A percentile compares a stretch with the other conserved stretches of the same genome.
These are phyloP conservation scores for Aplochiton taeniatus DNA, from an alignment of 2,797 vertebrate species.

Conservation along the genomic window DNA sequence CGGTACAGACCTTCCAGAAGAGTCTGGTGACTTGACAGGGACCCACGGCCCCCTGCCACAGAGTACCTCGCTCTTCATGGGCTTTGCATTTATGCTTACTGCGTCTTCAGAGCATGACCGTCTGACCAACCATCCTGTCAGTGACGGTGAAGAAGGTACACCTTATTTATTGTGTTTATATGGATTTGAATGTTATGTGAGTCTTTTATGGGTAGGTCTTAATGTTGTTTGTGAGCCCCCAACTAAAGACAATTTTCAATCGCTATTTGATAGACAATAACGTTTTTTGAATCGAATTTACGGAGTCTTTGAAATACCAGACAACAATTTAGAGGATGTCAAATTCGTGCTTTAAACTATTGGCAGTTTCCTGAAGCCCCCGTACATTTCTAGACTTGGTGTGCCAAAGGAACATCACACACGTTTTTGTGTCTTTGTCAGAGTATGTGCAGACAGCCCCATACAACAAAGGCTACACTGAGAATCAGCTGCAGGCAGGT, in stretches of 20 bases:
- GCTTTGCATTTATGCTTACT: conserved; percentile 95
- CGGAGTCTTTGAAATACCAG: conserved; percentile 17
- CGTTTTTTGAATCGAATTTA: no score
- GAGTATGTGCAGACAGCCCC: conserved; percentile 85
- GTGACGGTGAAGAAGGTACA: conserved; percentile 87
- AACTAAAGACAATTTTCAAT: no score
- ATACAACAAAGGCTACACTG: conserved; percentile 87
- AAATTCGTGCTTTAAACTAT: neutral
- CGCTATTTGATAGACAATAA: no score
- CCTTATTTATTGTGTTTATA: no score
- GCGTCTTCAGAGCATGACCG: conserved; percentile 86
- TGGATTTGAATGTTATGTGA: no score
- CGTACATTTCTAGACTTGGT: no score
- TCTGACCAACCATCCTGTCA: conserved; percentile 70
- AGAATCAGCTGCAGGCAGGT: conserved; percentile 88
- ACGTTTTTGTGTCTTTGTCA: conserved; percentile 48
- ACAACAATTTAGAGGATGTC: neutral
- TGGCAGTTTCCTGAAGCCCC: no score
- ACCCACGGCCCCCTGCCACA: conserved; percentile 87
- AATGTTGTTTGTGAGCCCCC: no score
- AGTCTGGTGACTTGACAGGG: conserved; percentile 63
- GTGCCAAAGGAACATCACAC: no score
- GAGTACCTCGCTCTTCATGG: conserved; percentile 89
- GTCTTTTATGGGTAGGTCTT: no score
- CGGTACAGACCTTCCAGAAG: conserved; percentile 68